Evolutionary conservation across 2,797 vertebrate genomes (phyloP).

Genomic region (Mus caroli): DNA sequence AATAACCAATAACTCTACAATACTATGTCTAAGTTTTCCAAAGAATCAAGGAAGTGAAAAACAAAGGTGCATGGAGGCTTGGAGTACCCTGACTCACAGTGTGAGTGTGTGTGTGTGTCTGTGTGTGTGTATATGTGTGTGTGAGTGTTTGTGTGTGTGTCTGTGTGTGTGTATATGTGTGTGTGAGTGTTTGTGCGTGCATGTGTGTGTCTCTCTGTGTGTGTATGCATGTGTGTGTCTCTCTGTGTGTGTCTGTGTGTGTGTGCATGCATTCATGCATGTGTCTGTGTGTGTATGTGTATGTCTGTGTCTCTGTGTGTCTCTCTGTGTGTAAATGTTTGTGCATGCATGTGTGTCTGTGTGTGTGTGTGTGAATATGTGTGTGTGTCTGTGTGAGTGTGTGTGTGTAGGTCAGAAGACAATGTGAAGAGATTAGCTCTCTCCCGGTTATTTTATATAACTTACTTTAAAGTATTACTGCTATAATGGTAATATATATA

Average conservation of each 20-base stretch:
- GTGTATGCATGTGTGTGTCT: too few species aligned
- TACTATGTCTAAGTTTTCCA: background rate
- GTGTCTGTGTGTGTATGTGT: too few species aligned
- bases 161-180: too few species aligned
- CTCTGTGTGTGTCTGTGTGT: too few species aligned
- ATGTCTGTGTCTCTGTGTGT: too few species aligned
- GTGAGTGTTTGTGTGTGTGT: too few species aligned
- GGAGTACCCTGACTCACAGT: background rate
- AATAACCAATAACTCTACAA: background rate
- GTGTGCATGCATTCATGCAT: too few species aligned
- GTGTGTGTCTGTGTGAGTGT: background rate
- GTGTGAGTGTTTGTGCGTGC: too few species aligned
- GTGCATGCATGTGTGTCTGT: too few species aligned
- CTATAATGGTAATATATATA: background rate
- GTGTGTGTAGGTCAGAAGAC: background rate
- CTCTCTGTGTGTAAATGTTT: too few species aligned
- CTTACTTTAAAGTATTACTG: conserved; percentile 43
- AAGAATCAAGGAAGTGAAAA: background rate
- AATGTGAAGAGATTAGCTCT: background rate
- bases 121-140: background rate
- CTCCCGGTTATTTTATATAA: conserved; percentile 43
- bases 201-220: too few species aligned
- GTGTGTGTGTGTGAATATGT: background rate
- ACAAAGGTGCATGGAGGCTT: background rate
- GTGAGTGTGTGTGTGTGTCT: background rate